Evolutionary conservation across 2,888 invertebrate species (phyloP), one percentile per base, ranked within the genome.

Genomic region (Tenodera sinensis): DNA sequence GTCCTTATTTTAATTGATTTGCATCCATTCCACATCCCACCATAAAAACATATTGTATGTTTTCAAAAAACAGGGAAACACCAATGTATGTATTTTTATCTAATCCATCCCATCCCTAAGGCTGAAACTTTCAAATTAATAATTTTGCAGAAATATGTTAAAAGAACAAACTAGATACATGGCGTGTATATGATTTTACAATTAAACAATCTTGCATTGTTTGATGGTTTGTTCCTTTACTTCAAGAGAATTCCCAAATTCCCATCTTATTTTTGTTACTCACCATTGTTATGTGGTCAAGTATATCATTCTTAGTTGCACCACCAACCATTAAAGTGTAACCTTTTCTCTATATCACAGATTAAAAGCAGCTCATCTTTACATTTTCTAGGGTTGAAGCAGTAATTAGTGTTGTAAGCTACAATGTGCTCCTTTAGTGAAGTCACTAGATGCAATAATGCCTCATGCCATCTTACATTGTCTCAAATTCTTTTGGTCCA

Each of bases 41-140:
- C 54, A 71, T 3, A 71, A 47, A 47, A 27, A 54, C 2, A 47
- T n/a, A 42, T 42, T 82, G 25, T 42, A 87, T 12, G 81, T 34
- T 83, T 83, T 87, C 34, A 42, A 87, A 34, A 30, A 20, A 71
- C 27, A 83, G 14, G 34, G 28, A 83, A 87, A 88, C 88, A 88
- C 88, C 88, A 88, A 88, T 34, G 83, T 88, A 83, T 83, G 71
- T 88, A 88, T 84, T 84, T 87, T 83, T 30, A 88, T 88, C 88
- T 71, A 88, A 15, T 88, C 88, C 88, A 88, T 88, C 88, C 88
- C 84, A 83, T 25, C 87, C 84, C 82, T 42, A 82, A 87, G 81
- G 83, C 86, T 86, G 86, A 86, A 86, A 81, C 28, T 86, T 54
- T 12, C 1, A 30, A 86, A 87, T 87, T 86, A 30, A 86, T 86